Evolutionary conservation across 2,888 invertebrate species (phyloP), one percentile per base, ranked within the genome.

Genomic region (Scotopteryx bipunctaria): DNA sequence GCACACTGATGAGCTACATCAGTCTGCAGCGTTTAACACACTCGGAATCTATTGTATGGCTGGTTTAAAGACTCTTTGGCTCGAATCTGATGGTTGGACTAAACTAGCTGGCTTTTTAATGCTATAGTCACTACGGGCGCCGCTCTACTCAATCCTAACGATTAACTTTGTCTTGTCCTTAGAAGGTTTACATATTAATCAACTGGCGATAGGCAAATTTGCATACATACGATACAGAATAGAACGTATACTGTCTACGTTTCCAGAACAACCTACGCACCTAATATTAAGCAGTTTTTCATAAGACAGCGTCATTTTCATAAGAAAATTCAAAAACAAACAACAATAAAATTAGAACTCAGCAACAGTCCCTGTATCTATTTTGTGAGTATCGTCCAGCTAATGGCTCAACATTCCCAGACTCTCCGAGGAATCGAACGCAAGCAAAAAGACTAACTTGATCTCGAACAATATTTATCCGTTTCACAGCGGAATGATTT

Each of bases 51-150:
- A n/a, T n/a, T n/a, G n/a, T n/a, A n/a, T n/a, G n/a, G n/a, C n/a
- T n/a, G n/a, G n/a, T n/a, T n/a, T n/a, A n/a, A n/a, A n/a, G n/a
- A n/a, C n/a, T n/a, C n/a, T n/a, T n/a, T n/a, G n/a, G n/a, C n/a
- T n/a, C n/a, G n/a, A n/a, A n/a, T n/a, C n/a, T 27, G n/a, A 5
- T 44, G 17, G 13, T 19, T 19, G 17, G 17, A 36, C 19, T 37
- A 16, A 36, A 17, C 42, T 8, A 49, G 42, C 49, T 32, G 13
- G 9, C 11, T 13, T 16, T 37, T 8, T 2, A 13, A 9, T 23
- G 29, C 3, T 9, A 3, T 63, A 61, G 69, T 73, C 69, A 74
- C 73, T 76, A 72, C 68, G 58, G 62, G 23, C 59, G 57, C 60
- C 44, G 48, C 59, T 55, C 69, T 71, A 65, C 64, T 69, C 70